Base-by-base conservation (phyloP, 2,113 vertebrate species). In the Clarias macrocephalus region DNA sequence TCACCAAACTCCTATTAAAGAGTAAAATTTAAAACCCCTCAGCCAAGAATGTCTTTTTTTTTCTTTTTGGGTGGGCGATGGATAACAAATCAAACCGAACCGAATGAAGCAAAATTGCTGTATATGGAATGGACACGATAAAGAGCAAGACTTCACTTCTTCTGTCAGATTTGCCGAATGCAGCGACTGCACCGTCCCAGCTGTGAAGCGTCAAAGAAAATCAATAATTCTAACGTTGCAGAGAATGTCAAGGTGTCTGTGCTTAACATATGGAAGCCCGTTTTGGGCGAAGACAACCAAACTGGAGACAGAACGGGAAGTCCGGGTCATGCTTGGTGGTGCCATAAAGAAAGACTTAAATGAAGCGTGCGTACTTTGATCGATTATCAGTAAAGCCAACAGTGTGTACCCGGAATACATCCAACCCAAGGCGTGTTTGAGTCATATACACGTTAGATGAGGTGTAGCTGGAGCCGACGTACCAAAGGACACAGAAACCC, bases 211-310 rank as follows among this genome's bases (percentile, higher is more conserved):
- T 82, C 52, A 21, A 60, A 76, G 37, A 37, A 65, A 57, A 75
- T 77, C 84, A 66, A 60, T 54, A 66, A 80, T 80, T 56, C 54
- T 84, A 85, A 57, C 54, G 54, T n/a, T 80, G 82, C 25, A 52
- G 42, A 75, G 56, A 84, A 79, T 9, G 23, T 25, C 73, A 88
- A 18, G 48, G 30, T 66, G 59, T 77, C 86, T 19, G 81, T 33
- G 57, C 65, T 73, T 68, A 87, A 57, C 85, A 86, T 63, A 84
- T 84, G 80, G 81, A 80, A 52, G 48, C 56, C 76, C 87, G 84
- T 84, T 87, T 86, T 73, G 59, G 80, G 88, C 16, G 56, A 52
- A 86, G 56, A 80, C 30, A 33, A 52, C 81, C 57, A 37, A 87
- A n/a, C 63, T 63, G 28, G 75, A 33, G 5, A 5, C 23, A 82